Evolutionary conservation across 1,140 invertebrate species (phyloP).

Genomic region (Drosophila takahashii): DNA sequence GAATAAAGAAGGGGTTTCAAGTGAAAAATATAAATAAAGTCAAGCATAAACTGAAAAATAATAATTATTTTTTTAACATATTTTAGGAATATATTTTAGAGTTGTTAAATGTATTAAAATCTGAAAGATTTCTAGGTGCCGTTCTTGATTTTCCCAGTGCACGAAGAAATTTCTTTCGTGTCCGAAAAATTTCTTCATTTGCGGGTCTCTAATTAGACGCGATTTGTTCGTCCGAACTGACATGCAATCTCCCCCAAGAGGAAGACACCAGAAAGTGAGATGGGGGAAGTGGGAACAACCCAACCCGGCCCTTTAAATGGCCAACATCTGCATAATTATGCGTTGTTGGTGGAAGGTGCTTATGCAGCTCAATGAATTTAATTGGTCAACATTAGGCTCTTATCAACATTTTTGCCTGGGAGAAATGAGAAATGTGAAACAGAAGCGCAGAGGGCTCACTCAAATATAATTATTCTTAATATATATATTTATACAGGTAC

Average conservation of each 20-base stretch:
- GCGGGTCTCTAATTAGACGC: slow-evolving; percentile 52
- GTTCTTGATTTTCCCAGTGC: slow-evolving; percentile 11
- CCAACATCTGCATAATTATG: slow-evolving; percentile 54
- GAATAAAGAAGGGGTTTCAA: background rate
- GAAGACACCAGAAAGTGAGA: slow-evolving; percentile 1
- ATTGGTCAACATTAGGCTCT: slow-evolving; percentile 42
- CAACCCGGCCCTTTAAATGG: slow-evolving; percentile 31
- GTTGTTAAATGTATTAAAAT: background rate
- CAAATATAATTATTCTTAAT: slow-evolving; percentile 52
- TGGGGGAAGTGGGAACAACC: background rate
- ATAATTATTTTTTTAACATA: no score
- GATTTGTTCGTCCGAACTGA: slow-evolving; percentile 36
- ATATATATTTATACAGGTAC: slow-evolving; percentile 38
- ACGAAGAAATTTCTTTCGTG: slow-evolving; percentile 27
- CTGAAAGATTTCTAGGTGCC: background rate
- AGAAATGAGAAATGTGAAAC: slow-evolving; percentile 37
- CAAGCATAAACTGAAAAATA: no score
- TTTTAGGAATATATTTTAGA: background rate
- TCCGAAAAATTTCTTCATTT: slow-evolving; percentile 53
- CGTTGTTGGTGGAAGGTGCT: slow-evolving; percentile 46
- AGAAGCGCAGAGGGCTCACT: slow-evolving; percentile 21
- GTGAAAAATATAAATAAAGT: no score
- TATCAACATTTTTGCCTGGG: slow-evolving; percentile 43
- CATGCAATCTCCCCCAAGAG: slow-evolving; percentile 39
- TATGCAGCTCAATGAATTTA: slow-evolving; percentile 55